A percentile compares a stretch with the other conserved stretches of the same genome.
Conservation (phyloP, 2,113 vertebrate genomes). For the Eptesicus fuscus region DNA sequence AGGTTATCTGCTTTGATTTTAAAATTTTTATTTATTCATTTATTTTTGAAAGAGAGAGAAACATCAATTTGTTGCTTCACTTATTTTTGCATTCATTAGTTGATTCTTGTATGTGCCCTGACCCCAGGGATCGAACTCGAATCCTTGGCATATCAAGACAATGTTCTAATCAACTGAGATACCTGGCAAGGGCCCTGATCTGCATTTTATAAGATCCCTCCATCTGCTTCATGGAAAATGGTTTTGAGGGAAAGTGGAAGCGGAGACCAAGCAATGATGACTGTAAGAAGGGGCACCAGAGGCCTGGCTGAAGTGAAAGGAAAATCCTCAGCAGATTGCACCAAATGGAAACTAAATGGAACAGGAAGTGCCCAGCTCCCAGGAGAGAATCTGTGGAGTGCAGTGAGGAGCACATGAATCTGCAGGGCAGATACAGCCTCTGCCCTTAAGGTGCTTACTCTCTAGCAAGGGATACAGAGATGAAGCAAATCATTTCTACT, state of each 20-base stretch:
- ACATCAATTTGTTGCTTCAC: too few species aligned
- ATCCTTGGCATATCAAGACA: neutral
- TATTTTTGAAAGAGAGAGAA: too few species aligned
- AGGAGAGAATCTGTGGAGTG: neutral
- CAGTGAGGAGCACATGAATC: neutral
- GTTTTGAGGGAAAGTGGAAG: neutral
- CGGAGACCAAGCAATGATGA: neutral
- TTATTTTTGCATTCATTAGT: too few species aligned
- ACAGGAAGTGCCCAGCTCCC: neutral
- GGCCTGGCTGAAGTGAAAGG: neutral
- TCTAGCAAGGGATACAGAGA: neutral
- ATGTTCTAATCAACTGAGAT: neutral
- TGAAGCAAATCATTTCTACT: neutral
- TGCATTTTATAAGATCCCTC: neutral
- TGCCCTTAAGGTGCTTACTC: neutral
- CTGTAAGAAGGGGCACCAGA: neutral
- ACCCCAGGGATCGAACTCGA: too few species aligned
- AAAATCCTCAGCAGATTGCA: neutral
- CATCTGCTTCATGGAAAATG: neutral
- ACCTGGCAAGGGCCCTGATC: neutral
- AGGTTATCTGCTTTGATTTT: neutral
- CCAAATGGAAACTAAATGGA: neutral
- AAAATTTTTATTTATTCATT: too few species aligned
- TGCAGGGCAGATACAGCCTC: neutral
- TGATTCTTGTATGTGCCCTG: too few species aligned